Conservation (phyloP, 2,113 vertebrate genomes). For the Hoplias malabaricus region DNA sequence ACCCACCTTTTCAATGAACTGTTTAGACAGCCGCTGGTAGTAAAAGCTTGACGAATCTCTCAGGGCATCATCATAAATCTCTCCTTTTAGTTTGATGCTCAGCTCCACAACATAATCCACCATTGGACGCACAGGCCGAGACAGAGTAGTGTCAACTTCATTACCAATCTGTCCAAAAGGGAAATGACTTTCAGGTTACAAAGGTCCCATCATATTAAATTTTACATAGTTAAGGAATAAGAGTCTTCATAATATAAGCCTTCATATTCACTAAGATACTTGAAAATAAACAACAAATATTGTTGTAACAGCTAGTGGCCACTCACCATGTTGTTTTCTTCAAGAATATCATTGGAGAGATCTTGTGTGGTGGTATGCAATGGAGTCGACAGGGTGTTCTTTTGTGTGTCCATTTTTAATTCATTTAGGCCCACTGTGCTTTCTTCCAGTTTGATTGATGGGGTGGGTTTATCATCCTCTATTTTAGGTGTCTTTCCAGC, state of each 20-base stretch:
- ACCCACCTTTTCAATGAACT: constrained; percentile 81
- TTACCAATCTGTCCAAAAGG: constrained; percentile 78
- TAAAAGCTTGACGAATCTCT: constrained; percentile 72
- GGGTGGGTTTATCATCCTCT: constrained; percentile 39
- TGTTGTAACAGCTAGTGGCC: neutral
- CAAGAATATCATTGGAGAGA: constrained; percentile 28
- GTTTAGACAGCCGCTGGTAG: constrained; percentile 72
- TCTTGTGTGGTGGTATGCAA: constrained; percentile 10
- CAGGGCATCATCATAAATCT: constrained; percentile 77
- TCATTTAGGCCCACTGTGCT: constrained; percentile 13
- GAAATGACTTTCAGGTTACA: neutral
- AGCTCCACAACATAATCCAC: constrained; percentile 85
- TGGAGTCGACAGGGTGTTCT: constrained; percentile 10
- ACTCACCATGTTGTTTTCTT: constrained; percentile 62
- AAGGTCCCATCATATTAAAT: neutral
- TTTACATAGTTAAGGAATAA: neutral
- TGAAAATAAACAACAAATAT: no score
- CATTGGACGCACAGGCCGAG: constrained; percentile 61
- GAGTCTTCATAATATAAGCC: neutral
- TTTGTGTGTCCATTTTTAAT: constrained; percentile 18
- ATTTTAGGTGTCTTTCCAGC: constrained; percentile 48
- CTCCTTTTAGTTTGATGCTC: constrained; percentile 78
- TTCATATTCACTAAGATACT: no score
- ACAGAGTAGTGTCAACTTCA: constrained; percentile 76
- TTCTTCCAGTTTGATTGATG: constrained; percentile 15